Base-by-base conservation (phyloP, 2,888 invertebrate genomes). In the Heteromurus nitidus region DNA sequence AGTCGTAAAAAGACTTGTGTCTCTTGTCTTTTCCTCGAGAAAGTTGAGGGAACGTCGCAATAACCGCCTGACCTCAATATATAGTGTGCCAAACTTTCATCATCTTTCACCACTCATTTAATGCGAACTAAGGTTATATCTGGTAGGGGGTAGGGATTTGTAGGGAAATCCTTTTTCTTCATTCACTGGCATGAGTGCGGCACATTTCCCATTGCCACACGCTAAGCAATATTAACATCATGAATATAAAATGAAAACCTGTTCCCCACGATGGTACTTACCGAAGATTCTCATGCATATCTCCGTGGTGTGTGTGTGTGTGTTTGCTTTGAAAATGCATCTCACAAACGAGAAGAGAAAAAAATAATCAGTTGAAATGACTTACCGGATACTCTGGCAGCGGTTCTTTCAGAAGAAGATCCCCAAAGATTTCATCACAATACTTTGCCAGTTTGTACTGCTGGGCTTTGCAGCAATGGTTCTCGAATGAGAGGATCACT, bases 391-490 rank as follows among this genome's bases (percentile, higher is more conserved):
- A 93, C 73, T 96, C 96, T 24, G 96, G 93, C 85, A 99, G 89
- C 0, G 95, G 93, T 89, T 97, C 96, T 88, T 94, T 96, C 86
- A 98, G 91, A 88, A 99, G 91, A 88, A 97, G 90, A 89, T 99
- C 99, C 47, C 95, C 95, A 70, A 99, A 93, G 88, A 99, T 96
- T 90, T 99, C 99, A 91, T 99, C 98, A 91, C 99, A 99, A 90
- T 99, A 99, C 90, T 97, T 98, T 74, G 99, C 99, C 90, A 99
- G 91, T 90, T 99, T 99, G 90, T 96, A 95, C 91, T 99, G 99
- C 91, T 99, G 99, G 42, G 94, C 95, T 89, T 95, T 95, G 90
- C 97, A 97, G 92, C 99, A 99, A 90, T 99, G 99, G 92, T 99
- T 99, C 91, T 99, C 99, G 89, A 99, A 99, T 30, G 99, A 99